phyloP scores from a whole-genome alignment of 2,888 invertebrate species.

The Drosophila acutilabella region DNA sequence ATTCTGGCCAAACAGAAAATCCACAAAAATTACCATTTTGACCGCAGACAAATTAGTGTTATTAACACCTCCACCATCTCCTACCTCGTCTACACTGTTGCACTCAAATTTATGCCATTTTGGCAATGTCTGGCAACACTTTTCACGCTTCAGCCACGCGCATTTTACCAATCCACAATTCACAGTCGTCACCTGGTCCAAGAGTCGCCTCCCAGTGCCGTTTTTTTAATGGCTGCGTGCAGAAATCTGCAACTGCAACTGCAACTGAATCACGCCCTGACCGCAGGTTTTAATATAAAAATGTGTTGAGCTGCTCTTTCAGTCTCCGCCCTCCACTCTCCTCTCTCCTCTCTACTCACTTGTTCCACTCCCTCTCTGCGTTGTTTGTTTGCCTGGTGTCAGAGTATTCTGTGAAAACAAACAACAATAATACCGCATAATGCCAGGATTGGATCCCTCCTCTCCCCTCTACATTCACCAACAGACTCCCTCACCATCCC shows the following conservation, averaged over 20 bases:
- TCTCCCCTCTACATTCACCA: not conserved
- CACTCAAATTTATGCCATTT: slow-evolving; percentile 63
- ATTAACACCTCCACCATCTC: slow-evolving; percentile 59
- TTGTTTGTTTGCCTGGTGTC: slow-evolving; percentile 65
- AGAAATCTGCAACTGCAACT: slow-evolving; percentile 53
- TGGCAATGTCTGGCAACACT: slow-evolving; percentile 66
- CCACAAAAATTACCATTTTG: slow-evolving; percentile 79
- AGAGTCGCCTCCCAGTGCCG: slow-evolving; percentile 55
- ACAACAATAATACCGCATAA: slow-evolving; percentile 77
- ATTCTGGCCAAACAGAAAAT: slow-evolving; percentile 67
- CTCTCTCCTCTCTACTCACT: slow-evolving; percentile 7
- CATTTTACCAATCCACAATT: slow-evolving; percentile 28
- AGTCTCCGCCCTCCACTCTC: not conserved
- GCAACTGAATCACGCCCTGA: slow-evolving; percentile 70
- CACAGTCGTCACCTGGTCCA: slow-evolving; percentile 53
- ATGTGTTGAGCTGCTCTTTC: slow-evolving; percentile 49
- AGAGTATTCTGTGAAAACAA: slow-evolving; percentile 72
- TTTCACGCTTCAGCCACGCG: slow-evolving; percentile 77
- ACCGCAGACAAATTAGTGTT: slow-evolving; percentile 81
- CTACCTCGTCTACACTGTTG: slow-evolving; percentile 17
- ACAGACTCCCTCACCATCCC: not conserved
- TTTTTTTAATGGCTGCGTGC: slow-evolving; percentile 56
- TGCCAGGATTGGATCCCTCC: slow-evolving; percentile 35
- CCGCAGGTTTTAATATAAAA: slow-evolving; percentile 79
- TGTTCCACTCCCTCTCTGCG: not conserved